Conservation (phyloP, 2,888 invertebrate genomes). For the Emmelina monodactyla region DNA sequence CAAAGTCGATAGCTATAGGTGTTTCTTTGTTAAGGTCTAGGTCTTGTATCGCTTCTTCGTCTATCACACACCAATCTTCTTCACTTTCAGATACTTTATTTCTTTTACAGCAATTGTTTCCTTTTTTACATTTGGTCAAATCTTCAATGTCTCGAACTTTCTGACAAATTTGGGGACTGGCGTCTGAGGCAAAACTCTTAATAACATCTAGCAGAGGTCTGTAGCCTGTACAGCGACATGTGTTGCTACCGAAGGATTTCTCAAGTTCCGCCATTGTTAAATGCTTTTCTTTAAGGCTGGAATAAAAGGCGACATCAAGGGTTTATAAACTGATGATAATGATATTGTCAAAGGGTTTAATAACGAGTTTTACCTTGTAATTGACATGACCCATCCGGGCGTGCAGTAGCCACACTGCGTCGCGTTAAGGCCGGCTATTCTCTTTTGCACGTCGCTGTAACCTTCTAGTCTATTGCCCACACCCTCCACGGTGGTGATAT, state of each 20-base stretch:
- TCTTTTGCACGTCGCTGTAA: slow-evolving; percentile 70
- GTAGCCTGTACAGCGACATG: slow-evolving; percentile 84
- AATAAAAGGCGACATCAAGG: too few species aligned
- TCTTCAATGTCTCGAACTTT: slow-evolving; percentile 57
- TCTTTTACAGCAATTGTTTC: slow-evolving; percentile 25
- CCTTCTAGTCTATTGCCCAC: slow-evolving; percentile 68
- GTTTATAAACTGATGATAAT: too few species aligned
- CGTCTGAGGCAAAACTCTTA: slow-evolving; percentile 73
- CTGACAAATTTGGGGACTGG: slow-evolving; percentile 54
- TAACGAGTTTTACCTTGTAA: background rate
- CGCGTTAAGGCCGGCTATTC: slow-evolving; percentile 68
- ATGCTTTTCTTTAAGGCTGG: slow-evolving; percentile 55
- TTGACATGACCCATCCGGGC: slow-evolving; percentile 75
- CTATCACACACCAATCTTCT: slow-evolving; percentile 33
- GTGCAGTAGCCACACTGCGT: slow-evolving; percentile 80
- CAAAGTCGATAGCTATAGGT: slow-evolving; percentile 53
- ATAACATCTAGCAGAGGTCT: slow-evolving; percentile 79
- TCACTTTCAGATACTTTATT: slow-evolving; percentile 29
- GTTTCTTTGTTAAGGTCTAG: slow-evolving; percentile 20
- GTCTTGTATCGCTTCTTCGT: slow-evolving; percentile 13
- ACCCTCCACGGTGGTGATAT: slow-evolving; percentile 76
- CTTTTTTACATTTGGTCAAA: slow-evolving; percentile 25
- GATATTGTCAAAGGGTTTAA: background rate
- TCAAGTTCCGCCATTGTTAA: slow-evolving; percentile 74
- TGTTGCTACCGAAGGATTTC: slow-evolving; percentile 77